A percentile compares a stretch with the other conserved stretches of the same genome.
Evolutionary conservation across 2,888 invertebrate genomes (phyloP).

Genomic region (Parasteatoda lunata): DNA sequence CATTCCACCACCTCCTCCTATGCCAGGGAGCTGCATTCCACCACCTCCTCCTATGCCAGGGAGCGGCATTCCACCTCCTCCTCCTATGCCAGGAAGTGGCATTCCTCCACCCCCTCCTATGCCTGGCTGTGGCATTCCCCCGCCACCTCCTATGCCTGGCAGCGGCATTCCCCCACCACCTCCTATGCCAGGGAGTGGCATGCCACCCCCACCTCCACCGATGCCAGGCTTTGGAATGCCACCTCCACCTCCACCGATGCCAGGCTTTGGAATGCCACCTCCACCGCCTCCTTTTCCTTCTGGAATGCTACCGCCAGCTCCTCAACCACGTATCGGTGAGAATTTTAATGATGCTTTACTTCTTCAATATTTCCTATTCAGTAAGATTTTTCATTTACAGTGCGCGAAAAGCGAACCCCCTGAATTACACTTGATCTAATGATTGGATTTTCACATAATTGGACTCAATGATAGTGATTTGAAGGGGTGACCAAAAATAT

Average conservation of each 20-base stretch:
- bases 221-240: conserved; percentile 51
- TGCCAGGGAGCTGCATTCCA: conserved; percentile 38
- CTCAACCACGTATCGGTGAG: conserved; percentile 36
- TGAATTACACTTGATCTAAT: too few relatives aligned
- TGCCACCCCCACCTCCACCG: conserved; percentile 66
- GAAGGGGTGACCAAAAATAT: too few relatives aligned
- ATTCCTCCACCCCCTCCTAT: conserved; percentile 70
- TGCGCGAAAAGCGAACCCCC: too few relatives aligned
- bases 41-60: conserved; percentile 74
- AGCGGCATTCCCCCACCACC: conserved; percentile 69
- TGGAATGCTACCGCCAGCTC: conserved; percentile 32
- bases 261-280: conserved; percentile 56
- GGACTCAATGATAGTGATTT: too few relatives aligned
- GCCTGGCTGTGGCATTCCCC: conserved; percentile 21
- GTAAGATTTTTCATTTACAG: too few relatives aligned
- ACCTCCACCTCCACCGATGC: conserved; percentile 67
- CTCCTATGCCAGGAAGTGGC: conserved; percentile 72
- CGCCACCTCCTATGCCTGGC: conserved; percentile 71
- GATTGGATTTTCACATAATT: too few relatives aligned
- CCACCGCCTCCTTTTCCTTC: conserved; percentile 68
- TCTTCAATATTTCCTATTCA: too few relatives aligned
- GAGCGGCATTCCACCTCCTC: conserved; percentile 75
- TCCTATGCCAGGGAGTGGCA: conserved; percentile 71
- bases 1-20: conserved; percentile 49
- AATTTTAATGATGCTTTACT: too few relatives aligned